phyloP scores from a whole-genome alignment of 2,888 invertebrate species.

The Amblyjoppa fuscipennis region DNA sequence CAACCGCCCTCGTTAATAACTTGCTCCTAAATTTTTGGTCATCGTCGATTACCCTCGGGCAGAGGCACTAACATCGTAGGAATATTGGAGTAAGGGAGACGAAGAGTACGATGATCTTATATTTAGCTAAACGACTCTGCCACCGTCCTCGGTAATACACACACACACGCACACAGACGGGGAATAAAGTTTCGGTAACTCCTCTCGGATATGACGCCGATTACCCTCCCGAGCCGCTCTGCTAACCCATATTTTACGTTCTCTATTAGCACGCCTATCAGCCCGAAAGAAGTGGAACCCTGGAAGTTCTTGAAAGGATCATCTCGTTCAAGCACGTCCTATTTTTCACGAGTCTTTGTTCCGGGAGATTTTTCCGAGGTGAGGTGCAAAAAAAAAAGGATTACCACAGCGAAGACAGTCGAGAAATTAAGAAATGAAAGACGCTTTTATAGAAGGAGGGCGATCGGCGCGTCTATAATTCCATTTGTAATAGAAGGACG shows the following conservation, averaged over 20 bases:
- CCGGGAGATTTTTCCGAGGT: not conserved
- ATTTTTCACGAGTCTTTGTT: not conserved
- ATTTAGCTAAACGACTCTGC: constrained; percentile 62
- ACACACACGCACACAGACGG: constrained; percentile 36
- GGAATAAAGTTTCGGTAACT: constrained; percentile 58
- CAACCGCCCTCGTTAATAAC: constrained; percentile 4
- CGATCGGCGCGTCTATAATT: constrained; percentile 25
- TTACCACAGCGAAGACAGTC: not conserved
- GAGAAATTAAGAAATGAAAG: not conserved
- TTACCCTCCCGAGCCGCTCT: constrained; percentile 42
- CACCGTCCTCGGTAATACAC: constrained; percentile 59
- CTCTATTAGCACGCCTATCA: not conserved
- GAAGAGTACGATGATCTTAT: constrained; percentile 56
- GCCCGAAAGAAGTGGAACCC: not conserved
- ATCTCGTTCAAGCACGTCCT: not conserved
- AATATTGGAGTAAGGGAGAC: constrained; percentile 38
- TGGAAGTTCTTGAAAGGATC: not conserved
- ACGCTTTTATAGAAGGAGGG: not conserved
- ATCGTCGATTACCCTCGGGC: constrained; percentile 55
- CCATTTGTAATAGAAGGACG: constrained; percentile 52
- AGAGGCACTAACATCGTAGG: constrained; percentile 40
- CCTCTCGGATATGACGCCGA: not conserved
- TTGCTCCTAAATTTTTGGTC: constrained; percentile 56
- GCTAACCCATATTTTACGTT: constrained; percentile 38
- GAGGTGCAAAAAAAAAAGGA: not conserved